Base-by-base conservation (phyloP, 2,797 vertebrate genomes). In the Rhinella marina region DNA sequence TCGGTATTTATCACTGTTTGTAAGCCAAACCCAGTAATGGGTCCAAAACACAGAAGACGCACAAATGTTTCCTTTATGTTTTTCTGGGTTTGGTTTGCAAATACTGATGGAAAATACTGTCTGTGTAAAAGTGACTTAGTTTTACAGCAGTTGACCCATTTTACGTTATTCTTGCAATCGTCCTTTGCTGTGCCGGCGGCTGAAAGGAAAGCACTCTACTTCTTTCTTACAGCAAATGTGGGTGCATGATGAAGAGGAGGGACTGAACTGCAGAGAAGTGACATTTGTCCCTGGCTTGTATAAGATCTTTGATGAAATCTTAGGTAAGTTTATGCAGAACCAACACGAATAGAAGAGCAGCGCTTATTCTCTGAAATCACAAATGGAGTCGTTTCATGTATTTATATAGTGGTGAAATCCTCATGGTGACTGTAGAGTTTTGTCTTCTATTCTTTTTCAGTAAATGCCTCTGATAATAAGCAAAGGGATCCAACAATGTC, bases 291-390 rank as follows among this genome's bases (percentile, higher is more conserved):
- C 98, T 41, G 98, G 98, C 72, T 96, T 99, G 82, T 99, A 99
- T 94, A 99, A 99, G 94, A 99, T 99, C 91, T 99, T 99, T 90
- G 98, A 99, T 88, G 98, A 99, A 93, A 99, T 99, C 91, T 95
- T 99, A 84, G 98, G 98, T 99, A 91, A 95, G 97, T 92, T 56
- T 77, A 27, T 32, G 5, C 41, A 41, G 41, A 41, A 6, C 41
- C 41, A 6, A 41, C 41, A 41, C 41, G 0, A 41, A 5, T 6
- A 41, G 32, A 41, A 6, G 5, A 41, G 41, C 41, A 41, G 41
- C 5, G 41, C 41, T 41, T 41, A 41, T 41, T 41, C 41, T 41
- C 41, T 41, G 7, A 41, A 41, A 41, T 41, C 41, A 6, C 41
- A 5, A 1, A 32, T 1, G 32, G 1, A 32, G 32, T 32, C 32